Evolutionary conservation across 1,140 invertebrate genomes (phyloP).

Genomic region (Sycophaga agraensis): DNA sequence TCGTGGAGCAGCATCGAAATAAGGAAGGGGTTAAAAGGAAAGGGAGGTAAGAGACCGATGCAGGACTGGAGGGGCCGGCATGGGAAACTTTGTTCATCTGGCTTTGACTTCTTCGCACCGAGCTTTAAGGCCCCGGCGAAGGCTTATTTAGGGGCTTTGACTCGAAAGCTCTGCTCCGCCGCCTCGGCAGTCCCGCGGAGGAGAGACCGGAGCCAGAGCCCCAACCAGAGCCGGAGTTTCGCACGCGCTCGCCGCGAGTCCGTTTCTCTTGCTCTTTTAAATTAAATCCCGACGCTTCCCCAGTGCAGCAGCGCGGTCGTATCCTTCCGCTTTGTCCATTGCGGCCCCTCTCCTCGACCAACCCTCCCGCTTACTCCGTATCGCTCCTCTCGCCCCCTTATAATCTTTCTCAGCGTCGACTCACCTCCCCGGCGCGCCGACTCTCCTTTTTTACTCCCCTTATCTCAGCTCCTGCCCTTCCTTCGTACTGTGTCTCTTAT

Average conservation of each 20-base stretch:
- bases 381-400: too few species aligned
- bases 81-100: slow-evolving; percentile 18
- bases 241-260: slow-evolving; percentile 10
- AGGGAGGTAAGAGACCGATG: neutral
- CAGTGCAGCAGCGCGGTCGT: too few species aligned
- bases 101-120: slow-evolving; percentile 10
- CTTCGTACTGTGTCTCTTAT: neutral
- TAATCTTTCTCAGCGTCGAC: slow-evolving; percentile 3
- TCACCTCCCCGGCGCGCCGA: neutral
- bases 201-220: too few species aligned
- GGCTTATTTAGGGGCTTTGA: slow-evolving; percentile 33
- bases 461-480: neutral
- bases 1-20: neutral
- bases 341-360: neutral
- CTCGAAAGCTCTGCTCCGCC: slow-evolving; percentile 20
- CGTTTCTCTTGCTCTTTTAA: slow-evolving; percentile 33
- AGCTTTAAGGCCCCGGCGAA: slow-evolving; percentile 20
- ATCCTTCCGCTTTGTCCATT: neutral
- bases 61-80: neutral
- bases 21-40: neutral
- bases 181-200: too few species aligned
- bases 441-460: neutral
- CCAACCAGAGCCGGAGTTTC: slow-evolving; percentile 25
- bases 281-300: slow-evolving; percentile 31
- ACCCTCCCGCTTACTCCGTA: neutral